Conservation (phyloP, 2,113 vertebrate genomes). For the Datnioides undecimradiatus region DNA sequence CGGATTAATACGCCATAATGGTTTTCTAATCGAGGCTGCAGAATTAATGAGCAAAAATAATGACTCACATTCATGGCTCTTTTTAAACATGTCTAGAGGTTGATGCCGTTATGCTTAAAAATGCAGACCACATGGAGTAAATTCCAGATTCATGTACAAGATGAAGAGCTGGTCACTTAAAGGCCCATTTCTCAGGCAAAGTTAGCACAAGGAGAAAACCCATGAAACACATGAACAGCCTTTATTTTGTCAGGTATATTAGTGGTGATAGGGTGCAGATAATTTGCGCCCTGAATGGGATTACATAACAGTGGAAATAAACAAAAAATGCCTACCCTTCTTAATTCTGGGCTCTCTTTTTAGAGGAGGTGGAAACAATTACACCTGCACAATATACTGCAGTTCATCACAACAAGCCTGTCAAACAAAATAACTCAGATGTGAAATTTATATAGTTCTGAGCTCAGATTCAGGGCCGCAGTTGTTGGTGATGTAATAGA, state of each 20-base stretch:
- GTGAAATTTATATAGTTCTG: not conserved
- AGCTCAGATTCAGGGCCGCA: not conserved
- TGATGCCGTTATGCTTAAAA: not conserved
- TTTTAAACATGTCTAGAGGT: not conserved
- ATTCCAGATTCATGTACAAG: too few species aligned
- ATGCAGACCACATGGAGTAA: not conserved
- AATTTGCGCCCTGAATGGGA: not conserved
- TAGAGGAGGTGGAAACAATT: not conserved
- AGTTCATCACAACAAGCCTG: not conserved
- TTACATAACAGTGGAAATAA: not conserved
- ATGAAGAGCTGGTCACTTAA: too few species aligned
- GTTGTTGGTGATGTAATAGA: not conserved
- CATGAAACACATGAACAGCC: not conserved
- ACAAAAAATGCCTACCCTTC: not conserved
- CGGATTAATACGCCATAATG: not conserved
- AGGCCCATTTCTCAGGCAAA: not conserved
- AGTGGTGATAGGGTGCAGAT: not conserved
- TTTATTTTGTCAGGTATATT: not conserved
- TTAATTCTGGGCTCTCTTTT: not conserved
- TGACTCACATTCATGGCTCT: not conserved
- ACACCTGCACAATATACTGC: not conserved
- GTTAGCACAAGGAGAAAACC: not conserved
- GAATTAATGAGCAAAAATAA: slow-evolving; percentile 10
- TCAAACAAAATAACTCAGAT: not conserved
- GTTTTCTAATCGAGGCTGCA: not conserved